Evolutionary conservation across 2,113 vertebrate genomes (phyloP), one percentile per base, ranked within the genome.

Genomic region (Emydura subglobosa): DNA sequence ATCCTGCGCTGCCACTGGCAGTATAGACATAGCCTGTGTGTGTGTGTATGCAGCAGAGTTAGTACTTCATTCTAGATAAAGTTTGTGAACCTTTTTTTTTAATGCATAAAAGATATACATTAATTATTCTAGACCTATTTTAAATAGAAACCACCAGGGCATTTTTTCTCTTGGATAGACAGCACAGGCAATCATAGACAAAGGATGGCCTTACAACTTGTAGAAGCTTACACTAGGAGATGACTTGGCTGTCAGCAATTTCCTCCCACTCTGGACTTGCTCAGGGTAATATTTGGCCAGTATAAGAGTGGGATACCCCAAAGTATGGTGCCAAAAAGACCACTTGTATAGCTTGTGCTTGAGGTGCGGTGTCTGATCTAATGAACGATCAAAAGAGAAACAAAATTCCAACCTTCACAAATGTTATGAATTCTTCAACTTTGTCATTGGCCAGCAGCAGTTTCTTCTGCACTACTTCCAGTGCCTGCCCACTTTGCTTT

Each of bases 381-480:
- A 3, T 81, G 79, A 88, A 57, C 29, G 80, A 29, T n/a, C 17
- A 87, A 78, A 93, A 95, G 51, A 82, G 81, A 85, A 82, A 53
- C 1, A 88, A 92, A 90, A 92, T 74, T 79, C 94, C 83, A 95
- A 98, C 99, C 99, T 99, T 99, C 82, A 99, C 98, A 97, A 99
- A 99, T 44, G 94, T 79, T 85, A 97, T 96, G 89, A 99, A 98
- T 82, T 99, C 98, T 79, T 99, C 98, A 88, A 98, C 97, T 97
- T 98, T 99, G 25, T 98, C 97, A 97, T 83, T 98, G 81, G 98
- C 96, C 50, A 98, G 93, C 24, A 97, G 83, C 54, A 99, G 86
- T 85, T 98, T 98, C 93, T 98, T 99, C 97, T 99, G 99, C 49
- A 99, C 87, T 13, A 82, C 94, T 92, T 99, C 98, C 90, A 99